Base-by-base conservation (phyloP, 2,113 vertebrate species). In the Scalopus aquaticus region DNA sequence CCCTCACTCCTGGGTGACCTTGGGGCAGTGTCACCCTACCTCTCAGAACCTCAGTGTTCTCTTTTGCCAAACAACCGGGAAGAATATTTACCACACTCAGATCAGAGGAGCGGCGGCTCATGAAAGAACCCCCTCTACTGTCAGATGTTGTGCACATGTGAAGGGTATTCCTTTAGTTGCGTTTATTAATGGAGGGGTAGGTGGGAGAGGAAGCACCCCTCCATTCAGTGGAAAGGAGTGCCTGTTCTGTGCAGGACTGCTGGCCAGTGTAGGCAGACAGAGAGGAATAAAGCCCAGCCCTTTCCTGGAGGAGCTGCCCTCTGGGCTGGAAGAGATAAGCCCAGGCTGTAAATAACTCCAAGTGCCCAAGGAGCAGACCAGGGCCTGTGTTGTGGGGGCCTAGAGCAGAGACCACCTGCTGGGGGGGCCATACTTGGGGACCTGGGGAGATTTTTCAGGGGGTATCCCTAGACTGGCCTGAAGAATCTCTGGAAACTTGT, bases 261-360 rank as follows among this genome's bases (percentile, higher is more conserved):
- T 0, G 42, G 46, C 60, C 82, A 0, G 28, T 3, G 74, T 37
- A 12, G 62, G 15, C 22, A 7, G 22, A 28, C 7, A 10, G 65
- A 46, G 67, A 72, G 89, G 74, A 77, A 65, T 39, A 69, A 65
- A 89, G 54, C n/a, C 80, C 79, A 96, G 90, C 87, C 70, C 39
- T 64, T 89, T 96, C 79, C 93, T 54, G 94, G 67, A 96, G 93
- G 90, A 94, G 80, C 94, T 54, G 90, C 95, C 69, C 95, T 78
- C 54, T 28, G 76, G 32, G 69, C 87, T 49, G 78, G 35, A 85
- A 96, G 91, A 96, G 96, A 97, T 96, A 96, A 97, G 92, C 92
- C 32, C 37, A 3, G 51, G 92, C 96, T 1, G 76, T 96, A 97
- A 97, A 97, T 97, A 97, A 95, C 97, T 96, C 65, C 87, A 39